These are phyloP conservation scores for Hedya salicella DNA, from an alignment of 2,888 invertebrate species.

Conservation along the genomic window DNA sequence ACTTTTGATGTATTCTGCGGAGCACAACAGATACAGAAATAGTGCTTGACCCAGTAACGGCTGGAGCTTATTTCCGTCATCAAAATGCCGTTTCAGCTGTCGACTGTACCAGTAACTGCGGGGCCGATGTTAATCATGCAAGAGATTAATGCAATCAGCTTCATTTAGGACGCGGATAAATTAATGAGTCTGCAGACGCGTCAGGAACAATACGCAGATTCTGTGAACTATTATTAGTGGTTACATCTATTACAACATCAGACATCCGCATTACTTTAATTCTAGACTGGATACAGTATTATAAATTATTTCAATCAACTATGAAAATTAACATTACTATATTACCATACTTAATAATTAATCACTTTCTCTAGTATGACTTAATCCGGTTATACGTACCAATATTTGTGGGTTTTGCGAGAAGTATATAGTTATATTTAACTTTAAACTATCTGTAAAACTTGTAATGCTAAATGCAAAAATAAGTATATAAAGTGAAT, in stretches of 20 bases:
- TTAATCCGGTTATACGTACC: too few relatives aligned
- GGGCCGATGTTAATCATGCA: conserved; percentile 61
- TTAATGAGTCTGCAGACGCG: conserved; percentile 33
- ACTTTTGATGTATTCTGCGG: conserved; percentile 68
- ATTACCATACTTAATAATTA: too few relatives aligned
- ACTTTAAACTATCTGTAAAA: too few relatives aligned
- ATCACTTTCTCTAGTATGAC: too few relatives aligned
- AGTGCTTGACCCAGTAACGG: conserved; percentile 82
- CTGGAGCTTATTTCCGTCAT: conserved; percentile 84
- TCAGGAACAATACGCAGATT: conserved; percentile 32
- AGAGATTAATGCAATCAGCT: conserved; percentile 56
- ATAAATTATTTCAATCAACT: background rate
- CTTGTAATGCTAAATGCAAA: too few relatives aligned
- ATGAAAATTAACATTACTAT: too few relatives aligned
- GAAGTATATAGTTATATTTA: too few relatives aligned
- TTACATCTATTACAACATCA: conserved; percentile 4
- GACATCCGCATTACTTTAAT: conserved; percentile 20
- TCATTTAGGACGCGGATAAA: conserved; percentile 39
- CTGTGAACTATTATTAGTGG: conserved; percentile 30
- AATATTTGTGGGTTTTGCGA: too few relatives aligned
- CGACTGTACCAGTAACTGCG: conserved; percentile 54
- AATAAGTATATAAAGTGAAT: too few relatives aligned
- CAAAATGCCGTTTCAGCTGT: conserved; percentile 64
- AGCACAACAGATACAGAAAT: conserved; percentile 79
- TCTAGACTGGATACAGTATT: background rate